Evolutionary conservation across 2,888 invertebrate genomes (phyloP), one percentile per base, ranked within the genome.

Genomic region (Ditula angustiorana): DNA sequence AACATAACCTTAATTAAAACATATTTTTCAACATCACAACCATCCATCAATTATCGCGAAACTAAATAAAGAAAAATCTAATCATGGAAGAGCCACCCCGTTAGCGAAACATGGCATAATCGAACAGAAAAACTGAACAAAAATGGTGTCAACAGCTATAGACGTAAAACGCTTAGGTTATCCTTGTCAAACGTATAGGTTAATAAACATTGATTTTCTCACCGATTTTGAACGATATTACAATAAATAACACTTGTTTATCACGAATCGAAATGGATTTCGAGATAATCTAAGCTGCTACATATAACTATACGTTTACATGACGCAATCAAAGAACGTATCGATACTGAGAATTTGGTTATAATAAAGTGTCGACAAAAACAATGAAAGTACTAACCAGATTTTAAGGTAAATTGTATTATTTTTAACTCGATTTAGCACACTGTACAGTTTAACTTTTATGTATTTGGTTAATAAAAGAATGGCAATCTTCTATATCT

Each of bases 301-400:
- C 75, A 74, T 79, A 77, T 81, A 85, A 74, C 80, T 85, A 83
- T 83, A 84, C 81, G 80, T 85, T 88, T 87, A 86, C 86, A 87
- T 92, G 92, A 92, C 92, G 92, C 92, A 92, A 92, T 93, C 92
- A 86, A 74, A 82, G 76, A 83, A 88, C 78, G 77, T 85, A 86
- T 78, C 86, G 78, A 83, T 83, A 85, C 83, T 85, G 77, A 80
- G 80, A 81, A 81, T 79, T n/a, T 77, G 82, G 88, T 82, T 85
- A 90, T 89, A 89, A 90, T 87, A 87, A 87, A 85, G 76, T 80
- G 70, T 70, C 75, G 58, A 67, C 35, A 70, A 73, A 74, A 78
- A 77, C 75, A 74, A 69, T 62, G 21, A 68, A 74, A 68, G 62
- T 74, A 80, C 83, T 76, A 67, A 86, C 85, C 78, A 74, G 67